Conservation (phyloP, 1,140 invertebrate genomes). For the Maconellicoccus hirsutus region DNA sequence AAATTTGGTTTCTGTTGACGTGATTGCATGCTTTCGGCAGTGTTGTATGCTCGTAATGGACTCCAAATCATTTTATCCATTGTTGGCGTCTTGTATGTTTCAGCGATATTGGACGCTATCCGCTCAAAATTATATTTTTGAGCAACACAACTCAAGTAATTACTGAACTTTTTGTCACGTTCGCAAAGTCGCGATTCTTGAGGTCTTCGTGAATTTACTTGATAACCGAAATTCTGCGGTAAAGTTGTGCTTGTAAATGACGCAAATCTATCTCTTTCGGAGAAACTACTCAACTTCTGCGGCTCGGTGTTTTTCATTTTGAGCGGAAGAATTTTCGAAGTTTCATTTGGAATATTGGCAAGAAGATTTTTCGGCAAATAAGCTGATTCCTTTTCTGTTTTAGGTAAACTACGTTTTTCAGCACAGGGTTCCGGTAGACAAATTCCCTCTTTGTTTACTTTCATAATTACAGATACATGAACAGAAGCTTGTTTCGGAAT, state of each 20-base stretch:
- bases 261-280: not conserved
- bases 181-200: not conserved
- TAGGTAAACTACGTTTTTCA: not conserved
- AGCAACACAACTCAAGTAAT: slow-evolving; percentile 14
- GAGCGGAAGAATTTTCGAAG: not conserved
- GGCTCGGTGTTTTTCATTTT: not conserved
- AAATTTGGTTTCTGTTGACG: not conserved
- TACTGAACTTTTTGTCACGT: slow-evolving; percentile 10
- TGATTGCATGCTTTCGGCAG: not conserved
- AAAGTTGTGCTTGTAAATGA: not conserved
- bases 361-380: not conserved
- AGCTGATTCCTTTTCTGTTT: not conserved
- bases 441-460: slow-evolving; percentile 59
- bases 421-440: slow-evolving; percentile 41
- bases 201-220: not conserved
- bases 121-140: slow-evolving; percentile 2
- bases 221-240: not conserved
- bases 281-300: not conserved
- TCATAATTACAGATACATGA: slow-evolving; percentile 63
- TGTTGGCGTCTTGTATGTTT: not conserved
- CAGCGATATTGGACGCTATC: not conserved
- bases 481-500: slow-evolving; percentile 33
- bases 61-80: not conserved
- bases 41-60: not conserved
- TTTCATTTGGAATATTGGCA: not conserved